Base-by-base conservation (phyloP, 2,113 vertebrate genomes). In the Anarhynchus alexandrinus region DNA sequence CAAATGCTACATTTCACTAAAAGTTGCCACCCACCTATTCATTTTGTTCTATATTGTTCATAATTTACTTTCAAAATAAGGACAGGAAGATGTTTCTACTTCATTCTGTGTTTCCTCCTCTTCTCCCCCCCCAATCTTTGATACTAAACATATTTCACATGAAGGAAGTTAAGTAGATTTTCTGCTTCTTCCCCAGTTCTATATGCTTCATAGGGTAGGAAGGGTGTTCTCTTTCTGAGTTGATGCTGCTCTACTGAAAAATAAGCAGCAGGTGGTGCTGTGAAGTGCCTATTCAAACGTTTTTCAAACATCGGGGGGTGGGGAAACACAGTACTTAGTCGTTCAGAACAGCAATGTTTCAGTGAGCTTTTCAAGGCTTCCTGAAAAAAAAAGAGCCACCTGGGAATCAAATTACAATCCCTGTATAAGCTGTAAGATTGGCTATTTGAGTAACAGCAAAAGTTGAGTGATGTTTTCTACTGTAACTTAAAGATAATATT, bases 201-300 rank as follows among this genome's bases (percentile, higher is more conserved):
- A 1, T 25, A 6, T 20, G 14, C 38, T 38, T 67, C 61, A 8
- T 11, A 40, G 26, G 15, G 11, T 34, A 20, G 25, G 32, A 47
- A 23, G 5, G 1, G 3, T 43, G 32, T 69, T 85, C 12, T 57
- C 7, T 66, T 18, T n/a, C 29, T 16, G 54, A 55, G 42, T 64
- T 71, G 13, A 22, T 4, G 2, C 59, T 84, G 59, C 80, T 91
- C 10, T 82, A 8, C 67, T 84, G 64, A 55, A 52, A 92, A 93
- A 32, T 8, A 30, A 85, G 36, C 93, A 90, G 43, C 84, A 94
- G 95, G 32, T 93, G 93, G 94, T 94, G 95, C 96, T 91, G 30
- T 76, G 9, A 76, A 61, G 14, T 47, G 74, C 8, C 36, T 43
- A 2, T 12, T 93, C n/a, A 40, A 17, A 42, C 25, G 27, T 12